Percentiles rank a stretch among this genome's conserved stretches.
Conservation (phyloP, 2,113 vertebrate species). For the Harpagus bidentatus region DNA sequence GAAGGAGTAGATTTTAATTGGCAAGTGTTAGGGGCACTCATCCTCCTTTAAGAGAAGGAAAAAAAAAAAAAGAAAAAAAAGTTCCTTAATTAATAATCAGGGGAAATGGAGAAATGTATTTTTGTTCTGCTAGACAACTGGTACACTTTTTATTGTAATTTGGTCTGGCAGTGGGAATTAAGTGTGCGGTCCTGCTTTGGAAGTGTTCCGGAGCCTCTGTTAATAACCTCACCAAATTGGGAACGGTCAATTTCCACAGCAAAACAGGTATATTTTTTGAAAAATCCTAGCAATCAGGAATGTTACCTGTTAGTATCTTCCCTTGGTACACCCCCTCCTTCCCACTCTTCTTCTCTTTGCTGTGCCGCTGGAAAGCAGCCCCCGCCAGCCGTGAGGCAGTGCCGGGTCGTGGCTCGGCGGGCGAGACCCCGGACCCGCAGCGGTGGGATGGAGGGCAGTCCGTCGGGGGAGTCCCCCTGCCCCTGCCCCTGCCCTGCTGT, state of each 20-base stretch:
- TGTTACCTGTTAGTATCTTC: neutral
- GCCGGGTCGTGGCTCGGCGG: neutral
- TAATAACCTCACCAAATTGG: neutral
- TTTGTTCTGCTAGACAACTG: neutral
- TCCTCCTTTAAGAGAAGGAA: neutral
- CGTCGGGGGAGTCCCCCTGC: neutral
- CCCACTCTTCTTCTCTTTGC: neutral
- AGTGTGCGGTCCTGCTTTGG: neutral
- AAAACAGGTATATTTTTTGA: neutral
- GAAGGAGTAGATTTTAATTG: constrained; percentile 39
- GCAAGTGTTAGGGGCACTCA: neutral
- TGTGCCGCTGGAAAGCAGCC: neutral
- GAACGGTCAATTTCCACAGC: neutral
- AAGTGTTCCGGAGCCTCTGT: neutral
- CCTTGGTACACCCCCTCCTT: neutral
- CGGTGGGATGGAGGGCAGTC: no score
- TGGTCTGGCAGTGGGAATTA: neutral
- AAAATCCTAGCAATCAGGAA: neutral
- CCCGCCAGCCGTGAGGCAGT: rapidly evolving
- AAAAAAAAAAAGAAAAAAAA: neutral
- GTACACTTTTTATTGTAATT: neutral
- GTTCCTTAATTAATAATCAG: neutral
- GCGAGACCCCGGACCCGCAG: neutral
- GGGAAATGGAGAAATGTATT: neutral
- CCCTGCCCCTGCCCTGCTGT: neutral